These are phyloP conservation scores for Harpegnathos saltator DNA, from an alignment of 1,140 invertebrate genomes.

Conservation along the genomic window DNA sequence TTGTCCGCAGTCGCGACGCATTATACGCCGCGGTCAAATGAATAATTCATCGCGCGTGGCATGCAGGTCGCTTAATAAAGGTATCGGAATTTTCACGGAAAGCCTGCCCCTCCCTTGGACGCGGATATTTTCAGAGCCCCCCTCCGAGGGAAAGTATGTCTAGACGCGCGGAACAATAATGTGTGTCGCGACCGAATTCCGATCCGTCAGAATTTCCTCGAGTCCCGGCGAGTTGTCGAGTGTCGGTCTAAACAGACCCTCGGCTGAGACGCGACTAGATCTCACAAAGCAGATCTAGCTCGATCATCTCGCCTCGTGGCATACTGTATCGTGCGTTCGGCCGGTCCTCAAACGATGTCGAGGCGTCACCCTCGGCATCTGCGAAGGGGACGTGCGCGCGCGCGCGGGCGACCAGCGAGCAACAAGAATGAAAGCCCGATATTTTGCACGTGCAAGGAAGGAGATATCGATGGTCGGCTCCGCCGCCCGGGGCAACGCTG, in stretches of 20 bases:
- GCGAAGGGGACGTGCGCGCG: neutral
- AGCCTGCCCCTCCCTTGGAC: too few species aligned
- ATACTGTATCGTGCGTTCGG: neutral
- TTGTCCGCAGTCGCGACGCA: constrained; percentile 11
- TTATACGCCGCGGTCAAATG: constrained; percentile 34
- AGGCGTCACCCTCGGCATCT: constrained; percentile 12
- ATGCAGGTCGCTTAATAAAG: constrained; percentile 19
- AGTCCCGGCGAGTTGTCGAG: neutral
- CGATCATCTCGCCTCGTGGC: neutral
- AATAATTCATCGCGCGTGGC: constrained; percentile 48
- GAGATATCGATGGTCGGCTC: constrained; percentile 64
- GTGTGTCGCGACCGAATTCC: neutral
- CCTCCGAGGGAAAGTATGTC: neutral
- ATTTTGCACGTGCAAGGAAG: constrained; percentile 62
- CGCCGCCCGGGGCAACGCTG: neutral
- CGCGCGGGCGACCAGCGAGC: neutral
- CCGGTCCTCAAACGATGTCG: constrained; percentile 13
- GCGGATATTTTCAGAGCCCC: neutral
- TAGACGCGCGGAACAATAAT: neutral
- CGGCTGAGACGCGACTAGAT: neutral
- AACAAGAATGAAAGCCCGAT: constrained; percentile 47
- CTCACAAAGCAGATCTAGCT: neutral
- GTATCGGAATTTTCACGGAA: constrained; percentile 12
- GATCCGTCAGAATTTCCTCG: neutral
- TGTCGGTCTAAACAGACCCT: neutral